Evolutionary conservation across 2,113 vertebrate genomes (phyloP).

Genomic region (Corynorhinus townsendii): DNA sequence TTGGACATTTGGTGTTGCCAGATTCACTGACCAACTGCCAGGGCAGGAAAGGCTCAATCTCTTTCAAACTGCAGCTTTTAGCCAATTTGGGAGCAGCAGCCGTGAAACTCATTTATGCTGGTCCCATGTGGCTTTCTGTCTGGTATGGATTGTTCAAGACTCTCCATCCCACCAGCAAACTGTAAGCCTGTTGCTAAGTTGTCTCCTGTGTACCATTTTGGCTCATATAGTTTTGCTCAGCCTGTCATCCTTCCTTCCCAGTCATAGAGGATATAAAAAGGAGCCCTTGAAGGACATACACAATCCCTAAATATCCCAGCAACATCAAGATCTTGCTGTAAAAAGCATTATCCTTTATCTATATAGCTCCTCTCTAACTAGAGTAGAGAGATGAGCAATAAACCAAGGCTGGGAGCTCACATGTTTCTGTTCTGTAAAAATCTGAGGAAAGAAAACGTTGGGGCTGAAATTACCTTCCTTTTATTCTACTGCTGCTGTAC

Average conservation of each 20-base stretch:
- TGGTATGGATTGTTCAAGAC: conserved; percentile 3
- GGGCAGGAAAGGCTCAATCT: neutral
- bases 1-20: neutral
- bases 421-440: neutral
- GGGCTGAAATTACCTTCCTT: neutral
- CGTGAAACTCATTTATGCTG: neutral
- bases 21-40: neutral
- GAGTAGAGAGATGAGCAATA: neutral
- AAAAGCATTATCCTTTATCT: neutral
- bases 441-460: neutral
- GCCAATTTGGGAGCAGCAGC: neutral
- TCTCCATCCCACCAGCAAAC: conserved; percentile 41
- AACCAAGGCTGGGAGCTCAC: neutral
- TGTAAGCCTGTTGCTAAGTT: conserved; percentile 7
- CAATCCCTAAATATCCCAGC: conserved; percentile 13
- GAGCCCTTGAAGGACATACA: neutral
- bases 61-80: neutral
- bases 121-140: neutral
- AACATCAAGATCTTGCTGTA: conserved; percentile 29
- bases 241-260: conserved; percentile 65
- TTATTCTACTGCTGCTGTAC: neutral
- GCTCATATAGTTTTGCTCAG: conserved; percentile 57
- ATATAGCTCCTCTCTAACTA: neutral
- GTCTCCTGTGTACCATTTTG: conserved; percentile 35
- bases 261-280: neutral